Evolutionary conservation across 2,797 vertebrate genomes (phyloP).

Genomic region (Limosa lapponica): DNA sequence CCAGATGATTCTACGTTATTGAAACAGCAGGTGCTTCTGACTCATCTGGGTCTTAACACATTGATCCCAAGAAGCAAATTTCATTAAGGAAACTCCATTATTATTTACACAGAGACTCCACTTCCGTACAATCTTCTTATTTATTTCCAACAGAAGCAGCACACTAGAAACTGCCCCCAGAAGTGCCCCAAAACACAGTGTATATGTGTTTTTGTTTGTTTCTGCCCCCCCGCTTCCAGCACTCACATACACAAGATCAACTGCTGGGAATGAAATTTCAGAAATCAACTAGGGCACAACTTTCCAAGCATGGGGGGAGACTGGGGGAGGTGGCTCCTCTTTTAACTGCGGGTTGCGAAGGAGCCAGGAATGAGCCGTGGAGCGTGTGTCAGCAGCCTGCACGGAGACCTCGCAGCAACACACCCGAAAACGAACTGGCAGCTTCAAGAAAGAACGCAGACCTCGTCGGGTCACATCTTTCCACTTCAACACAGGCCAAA

Average conservation of each 20-base stretch:
- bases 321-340: background rate
- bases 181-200: background rate
- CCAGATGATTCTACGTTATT: conserved; percentile 2
- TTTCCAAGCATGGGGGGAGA: background rate
- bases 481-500: conserved; percentile 38
- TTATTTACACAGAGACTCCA: conserved; percentile 8
- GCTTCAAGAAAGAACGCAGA: conserved; percentile 42
- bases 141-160: background rate
- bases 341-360: background rate
- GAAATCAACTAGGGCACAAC: background rate
- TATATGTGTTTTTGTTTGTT: background rate
- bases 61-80: conserved; percentile 52
- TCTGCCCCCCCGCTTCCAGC: background rate
- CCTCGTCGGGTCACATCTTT: conserved; percentile 52
- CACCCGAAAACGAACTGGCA: background rate
- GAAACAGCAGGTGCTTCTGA: conserved; percentile 49
- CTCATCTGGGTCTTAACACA: conserved; percentile 42
- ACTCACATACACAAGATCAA: background rate
- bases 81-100: conserved; percentile 46
- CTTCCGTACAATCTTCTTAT: background rate
- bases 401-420: background rate
- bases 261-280: background rate
- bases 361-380: background rate
- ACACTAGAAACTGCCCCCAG: background rate
- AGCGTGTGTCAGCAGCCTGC: conserved; percentile 22